Evolutionary conservation across 1,140 invertebrate genomes (phyloP).

Genomic region (Aphaenogaster ashmeadi): DNA sequence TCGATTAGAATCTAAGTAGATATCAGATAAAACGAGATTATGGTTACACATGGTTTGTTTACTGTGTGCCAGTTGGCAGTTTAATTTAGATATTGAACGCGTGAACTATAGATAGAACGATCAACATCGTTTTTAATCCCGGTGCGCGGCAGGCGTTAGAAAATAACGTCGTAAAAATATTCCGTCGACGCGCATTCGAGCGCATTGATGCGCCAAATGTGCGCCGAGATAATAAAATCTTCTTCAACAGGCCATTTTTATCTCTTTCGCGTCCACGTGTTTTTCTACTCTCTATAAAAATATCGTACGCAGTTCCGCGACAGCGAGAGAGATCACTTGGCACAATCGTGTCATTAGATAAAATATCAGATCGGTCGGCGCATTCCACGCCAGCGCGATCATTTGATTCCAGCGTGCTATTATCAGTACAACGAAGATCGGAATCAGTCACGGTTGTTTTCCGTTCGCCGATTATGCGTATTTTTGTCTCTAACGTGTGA

Average conservation of each 20-base stretch:
- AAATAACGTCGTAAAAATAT: constrained; percentile 57
- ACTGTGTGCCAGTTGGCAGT: not conserved
- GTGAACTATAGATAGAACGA: constrained; percentile 32
- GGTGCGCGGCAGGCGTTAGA: not conserved
- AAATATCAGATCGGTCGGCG: not conserved
- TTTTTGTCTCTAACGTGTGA: not conserved
- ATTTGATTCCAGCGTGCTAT: not conserved
- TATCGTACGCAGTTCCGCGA: not conserved
- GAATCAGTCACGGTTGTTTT: not conserved
- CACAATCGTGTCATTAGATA: not conserved
- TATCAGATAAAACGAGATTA: not conserved
- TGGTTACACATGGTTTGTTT: not conserved
- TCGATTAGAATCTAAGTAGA: not conserved
- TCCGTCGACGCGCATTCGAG: constrained; percentile 18
- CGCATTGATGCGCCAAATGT: constrained; percentile 22
- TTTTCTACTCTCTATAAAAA: not conserved
- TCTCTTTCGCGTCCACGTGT: not conserved
- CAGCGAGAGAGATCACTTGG: not conserved
- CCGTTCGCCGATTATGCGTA: not conserved
- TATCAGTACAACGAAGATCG: not conserved
- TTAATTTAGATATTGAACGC: constrained; percentile 38
- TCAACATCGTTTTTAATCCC: constrained; percentile 35
- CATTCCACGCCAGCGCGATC: not conserved
- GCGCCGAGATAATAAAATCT: constrained; percentile 9
- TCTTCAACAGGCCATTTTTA: not conserved